These are phyloP conservation scores for Rhaphigaster nebulosa DNA, from an alignment of 2,888 invertebrate genomes.

Conservation along the genomic window DNA sequence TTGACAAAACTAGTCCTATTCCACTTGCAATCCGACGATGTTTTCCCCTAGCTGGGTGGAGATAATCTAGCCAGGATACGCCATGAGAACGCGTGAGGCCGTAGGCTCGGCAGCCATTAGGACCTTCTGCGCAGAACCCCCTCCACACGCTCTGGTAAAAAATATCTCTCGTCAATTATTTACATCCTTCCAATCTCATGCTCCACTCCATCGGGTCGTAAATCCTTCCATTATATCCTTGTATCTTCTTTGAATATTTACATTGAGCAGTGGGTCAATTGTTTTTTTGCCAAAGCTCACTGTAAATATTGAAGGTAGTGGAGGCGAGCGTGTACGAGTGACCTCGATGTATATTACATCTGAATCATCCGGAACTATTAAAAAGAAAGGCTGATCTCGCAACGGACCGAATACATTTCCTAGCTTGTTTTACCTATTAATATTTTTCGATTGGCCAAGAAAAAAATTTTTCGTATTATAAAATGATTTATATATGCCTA, in stretches of 20 bases:
- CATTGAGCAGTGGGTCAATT: background rate
- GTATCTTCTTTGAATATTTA: background rate
- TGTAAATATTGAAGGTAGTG: background rate
- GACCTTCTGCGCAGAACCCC: background rate
- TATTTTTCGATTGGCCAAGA: too few relatives aligned
- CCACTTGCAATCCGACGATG: too few relatives aligned
- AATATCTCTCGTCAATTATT: conserved; percentile 29
- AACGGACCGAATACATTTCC: too few relatives aligned
- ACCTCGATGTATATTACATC: background rate
- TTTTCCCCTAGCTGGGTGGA: too few relatives aligned
- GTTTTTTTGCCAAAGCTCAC: background rate
- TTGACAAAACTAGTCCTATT: too few relatives aligned
- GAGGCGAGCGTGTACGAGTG: background rate
- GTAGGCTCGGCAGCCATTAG: background rate
- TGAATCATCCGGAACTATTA: background rate
- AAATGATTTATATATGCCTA: too few relatives aligned
- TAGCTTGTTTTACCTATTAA: too few relatives aligned
- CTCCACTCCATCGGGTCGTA: background rate
- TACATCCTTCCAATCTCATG: conserved; percentile 3
- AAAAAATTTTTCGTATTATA: too few relatives aligned
- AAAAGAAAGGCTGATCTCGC: background rate
- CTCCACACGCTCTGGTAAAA: background rate
- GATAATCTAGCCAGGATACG: too few relatives aligned
- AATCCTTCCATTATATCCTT: background rate
- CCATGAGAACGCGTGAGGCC: background rate